phyloP scores from a whole-genome alignment of 30 jellyfish, hydroid and myxozoan species.

The Aurelia sp. region DNA sequence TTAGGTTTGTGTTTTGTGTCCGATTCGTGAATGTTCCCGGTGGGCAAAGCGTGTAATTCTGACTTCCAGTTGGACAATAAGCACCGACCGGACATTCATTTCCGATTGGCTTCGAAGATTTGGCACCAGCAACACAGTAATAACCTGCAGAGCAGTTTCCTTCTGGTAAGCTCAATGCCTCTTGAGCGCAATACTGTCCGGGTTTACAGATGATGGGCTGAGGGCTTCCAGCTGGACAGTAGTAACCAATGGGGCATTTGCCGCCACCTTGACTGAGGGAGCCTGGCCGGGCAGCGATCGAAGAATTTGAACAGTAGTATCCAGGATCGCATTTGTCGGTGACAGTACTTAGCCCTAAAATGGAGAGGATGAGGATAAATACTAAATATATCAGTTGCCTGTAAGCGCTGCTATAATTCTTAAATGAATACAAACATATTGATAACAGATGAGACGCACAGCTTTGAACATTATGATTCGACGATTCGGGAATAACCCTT shows the following conservation, averaged over 20 bases:
- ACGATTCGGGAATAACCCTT: no score
- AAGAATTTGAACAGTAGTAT: constrained; percentile 83
- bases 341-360: constrained; percentile 78
- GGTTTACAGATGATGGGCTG: constrained; percentile 80
- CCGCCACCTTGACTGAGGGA: constrained; percentile 91
- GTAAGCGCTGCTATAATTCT: no score
- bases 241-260: constrained; percentile 91
- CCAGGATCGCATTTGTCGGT: constrained; percentile 93
- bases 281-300: constrained; percentile 83
- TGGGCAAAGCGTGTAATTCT: constrained; percentile 91
- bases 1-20: constrained; percentile 67
- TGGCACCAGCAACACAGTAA: constrained; percentile 87
- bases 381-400: no score
- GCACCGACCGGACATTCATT: constrained; percentile 93
- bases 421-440: no score
- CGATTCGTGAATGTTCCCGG: constrained; percentile 94
- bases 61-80: constrained; percentile 90
- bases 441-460: no score
- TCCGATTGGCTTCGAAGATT: constrained; percentile 88
- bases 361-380: no score
- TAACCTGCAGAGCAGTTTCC: constrained; percentile 93
- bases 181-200: constrained; percentile 90
- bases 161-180: constrained; percentile 69
- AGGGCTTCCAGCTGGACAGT: constrained; percentile 93
- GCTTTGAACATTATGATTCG: no score